These are phyloP conservation scores for Sminthurinus aureus DNA, from an alignment of 2,888 invertebrate species.

Conservation along the genomic window DNA sequence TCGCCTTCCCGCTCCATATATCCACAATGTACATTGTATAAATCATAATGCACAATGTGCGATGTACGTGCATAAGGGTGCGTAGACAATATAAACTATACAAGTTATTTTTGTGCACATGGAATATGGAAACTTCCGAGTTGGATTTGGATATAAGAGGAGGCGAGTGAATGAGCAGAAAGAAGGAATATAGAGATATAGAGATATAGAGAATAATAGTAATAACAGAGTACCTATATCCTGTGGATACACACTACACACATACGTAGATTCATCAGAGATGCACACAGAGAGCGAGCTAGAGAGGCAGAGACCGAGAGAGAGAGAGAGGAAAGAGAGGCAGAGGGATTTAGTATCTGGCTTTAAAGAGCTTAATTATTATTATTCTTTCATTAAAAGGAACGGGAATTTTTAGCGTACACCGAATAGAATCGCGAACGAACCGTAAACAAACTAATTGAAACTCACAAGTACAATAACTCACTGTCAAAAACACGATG, in stretches of 20 bases:
- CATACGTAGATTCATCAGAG: background rate
- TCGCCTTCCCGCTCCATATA: background rate
- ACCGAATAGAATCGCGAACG: slow-evolving; percentile 46
- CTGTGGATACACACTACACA: background rate
- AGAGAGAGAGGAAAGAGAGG: slow-evolving; percentile 19
- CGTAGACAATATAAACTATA: too few relatives aligned
- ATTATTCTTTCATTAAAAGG: slow-evolving; percentile 60
- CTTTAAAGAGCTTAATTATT: slow-evolving; percentile 59
- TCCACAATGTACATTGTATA: too few relatives aligned
- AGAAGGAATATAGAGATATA: background rate
- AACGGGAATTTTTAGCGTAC: slow-evolving; percentile 56
- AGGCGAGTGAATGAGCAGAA: background rate
- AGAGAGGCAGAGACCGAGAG: slow-evolving; percentile 12
- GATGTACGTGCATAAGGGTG: too few relatives aligned
- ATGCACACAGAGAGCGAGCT: background rate
- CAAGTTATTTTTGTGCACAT: too few relatives aligned
- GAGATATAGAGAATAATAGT: too few relatives aligned
- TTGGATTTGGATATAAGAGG: background rate
- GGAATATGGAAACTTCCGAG: too few relatives aligned
- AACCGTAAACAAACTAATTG: slow-evolving; percentile 60
- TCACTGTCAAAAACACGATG: slow-evolving; percentile 59
- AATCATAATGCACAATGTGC: too few relatives aligned
- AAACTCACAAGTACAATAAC: slow-evolving; percentile 60
- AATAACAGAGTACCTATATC: too few relatives aligned
- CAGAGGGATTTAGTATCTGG: slow-evolving; percentile 50